phyloP scores from a whole-genome alignment of 1,140 invertebrate genomes.

The Cyclina sinensis region DNA sequence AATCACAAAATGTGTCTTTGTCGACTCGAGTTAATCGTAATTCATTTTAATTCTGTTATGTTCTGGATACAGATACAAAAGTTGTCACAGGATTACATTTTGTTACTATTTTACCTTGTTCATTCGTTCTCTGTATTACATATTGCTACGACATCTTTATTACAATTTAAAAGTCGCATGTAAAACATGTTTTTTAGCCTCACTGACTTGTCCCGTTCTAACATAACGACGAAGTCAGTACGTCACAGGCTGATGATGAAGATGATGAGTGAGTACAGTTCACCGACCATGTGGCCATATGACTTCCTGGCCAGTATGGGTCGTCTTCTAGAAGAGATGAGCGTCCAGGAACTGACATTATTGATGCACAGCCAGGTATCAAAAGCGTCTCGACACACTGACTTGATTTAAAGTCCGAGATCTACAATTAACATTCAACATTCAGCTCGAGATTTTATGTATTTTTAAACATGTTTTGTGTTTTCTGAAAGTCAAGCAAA shows the following conservation, averaged over 20 bases:
- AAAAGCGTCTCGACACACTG: no score
- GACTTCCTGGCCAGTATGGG: conserved; percentile 3
- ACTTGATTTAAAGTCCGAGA: neutral
- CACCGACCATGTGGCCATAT: conserved; percentile 14
- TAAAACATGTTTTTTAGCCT: no score
- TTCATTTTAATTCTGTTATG: no score
- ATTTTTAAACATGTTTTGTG: neutral
- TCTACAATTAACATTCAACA: neutral
- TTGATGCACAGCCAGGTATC: neutral
- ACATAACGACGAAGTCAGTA: neutral
- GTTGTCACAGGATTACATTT: no score
- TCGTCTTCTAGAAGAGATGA: conserved; percentile 25
- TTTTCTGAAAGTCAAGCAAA: neutral
- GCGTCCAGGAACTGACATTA: neutral
- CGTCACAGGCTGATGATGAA: neutral
- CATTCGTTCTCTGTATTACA: no score
- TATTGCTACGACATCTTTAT: no score
- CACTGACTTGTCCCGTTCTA: neutral
- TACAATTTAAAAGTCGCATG: no score
- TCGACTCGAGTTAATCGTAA: no score
- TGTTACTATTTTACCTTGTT: no score
- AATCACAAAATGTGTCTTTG: no score
- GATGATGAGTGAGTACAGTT: neutral
- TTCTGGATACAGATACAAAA: no score
- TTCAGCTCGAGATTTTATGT: neutral